These are phyloP conservation scores for Phaonia tiefii DNA, from an alignment of 2,888 invertebrate species.

Conservation along the genomic window DNA sequence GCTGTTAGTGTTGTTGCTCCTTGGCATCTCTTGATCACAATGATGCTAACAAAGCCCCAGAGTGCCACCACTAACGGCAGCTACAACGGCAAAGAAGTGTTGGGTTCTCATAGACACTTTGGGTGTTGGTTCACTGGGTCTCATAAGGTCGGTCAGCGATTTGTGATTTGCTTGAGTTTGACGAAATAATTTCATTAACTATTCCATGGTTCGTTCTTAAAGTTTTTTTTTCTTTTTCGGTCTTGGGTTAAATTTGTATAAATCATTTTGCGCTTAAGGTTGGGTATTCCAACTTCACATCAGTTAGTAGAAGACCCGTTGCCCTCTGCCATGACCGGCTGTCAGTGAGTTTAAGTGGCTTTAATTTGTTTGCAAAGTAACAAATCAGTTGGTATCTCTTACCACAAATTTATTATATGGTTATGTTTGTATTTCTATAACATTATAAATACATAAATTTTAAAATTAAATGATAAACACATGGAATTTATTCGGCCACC, in stretches of 20 bases:
- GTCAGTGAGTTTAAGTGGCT: constrained; percentile 72
- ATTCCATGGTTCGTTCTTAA: constrained; percentile 12
- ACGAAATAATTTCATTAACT: constrained; percentile 64
- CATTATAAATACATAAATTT: constrained; percentile 55
- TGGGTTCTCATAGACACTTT: constrained; percentile 65
- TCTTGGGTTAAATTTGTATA: constrained; percentile 18
- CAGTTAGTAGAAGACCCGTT: background rate
- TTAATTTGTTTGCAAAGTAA: constrained; percentile 74
- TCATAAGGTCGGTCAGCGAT: background rate
- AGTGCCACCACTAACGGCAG: background rate
- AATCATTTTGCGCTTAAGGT: background rate
- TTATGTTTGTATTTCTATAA: constrained; percentile 8
- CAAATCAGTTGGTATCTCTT: constrained; percentile 24
- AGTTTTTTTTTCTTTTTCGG: constrained; percentile 8
- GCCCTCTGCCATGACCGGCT: background rate
- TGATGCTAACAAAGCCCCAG: constrained; percentile 11
- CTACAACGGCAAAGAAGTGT: constrained; percentile 29
- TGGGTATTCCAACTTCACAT: constrained; percentile 2
- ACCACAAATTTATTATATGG: constrained; percentile 36
- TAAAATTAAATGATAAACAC: constrained; percentile 48
- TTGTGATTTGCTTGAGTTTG: constrained; percentile 59
- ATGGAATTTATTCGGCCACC: background rate
- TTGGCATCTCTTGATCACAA: constrained; percentile 33
- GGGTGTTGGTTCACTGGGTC: constrained; percentile 61
- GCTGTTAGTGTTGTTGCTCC: constrained; percentile 17